Conservation (phyloP, 2,113 vertebrate genomes). For the Seriola dumerili region DNA sequence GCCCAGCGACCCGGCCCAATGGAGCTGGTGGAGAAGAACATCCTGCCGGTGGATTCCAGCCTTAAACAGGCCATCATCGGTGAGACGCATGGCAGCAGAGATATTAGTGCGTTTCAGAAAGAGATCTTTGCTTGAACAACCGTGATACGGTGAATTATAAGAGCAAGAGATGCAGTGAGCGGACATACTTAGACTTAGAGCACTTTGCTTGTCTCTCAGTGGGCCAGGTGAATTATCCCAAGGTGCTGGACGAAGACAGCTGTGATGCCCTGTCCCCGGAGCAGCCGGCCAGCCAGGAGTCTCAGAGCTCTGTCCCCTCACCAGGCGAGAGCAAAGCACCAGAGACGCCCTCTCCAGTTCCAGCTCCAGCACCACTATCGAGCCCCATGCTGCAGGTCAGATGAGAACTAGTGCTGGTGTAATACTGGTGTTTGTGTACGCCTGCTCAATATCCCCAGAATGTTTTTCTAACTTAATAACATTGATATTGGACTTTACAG, state of each 20-base stretch:
- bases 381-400: slow-evolving; percentile 71
- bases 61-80: slow-evolving; percentile 97
- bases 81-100: slow-evolving; percentile 68
- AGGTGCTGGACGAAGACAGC: slow-evolving; percentile 96
- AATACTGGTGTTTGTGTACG: background rate
- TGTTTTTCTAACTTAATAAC: background rate
- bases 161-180: background rate
- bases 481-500: background rate
- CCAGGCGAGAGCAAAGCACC: slow-evolving; percentile 88
- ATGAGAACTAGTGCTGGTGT: background rate
- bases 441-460: too few relatives aligned
- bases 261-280: slow-evolving; percentile 95
- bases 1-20: slow-evolving; percentile 96
- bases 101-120: background rate
- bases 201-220: slow-evolving; percentile 33
- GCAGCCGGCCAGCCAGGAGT: slow-evolving; percentile 96
- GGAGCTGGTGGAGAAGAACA: slow-evolving; percentile 99
- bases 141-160: background rate
- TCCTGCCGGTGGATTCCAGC: slow-evolving; percentile 94
- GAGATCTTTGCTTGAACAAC: too few relatives aligned
- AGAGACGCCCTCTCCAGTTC: slow-evolving; percentile 86
- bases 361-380: slow-evolving; percentile 64
- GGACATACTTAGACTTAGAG: background rate
- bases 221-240: slow-evolving; percentile 92
- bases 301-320: slow-evolving; percentile 91